Evolutionary conservation across 2,888 invertebrate genomes (phyloP), one percentile per base, ranked within the genome.

Genomic region (Calameuta idolon): DNA sequence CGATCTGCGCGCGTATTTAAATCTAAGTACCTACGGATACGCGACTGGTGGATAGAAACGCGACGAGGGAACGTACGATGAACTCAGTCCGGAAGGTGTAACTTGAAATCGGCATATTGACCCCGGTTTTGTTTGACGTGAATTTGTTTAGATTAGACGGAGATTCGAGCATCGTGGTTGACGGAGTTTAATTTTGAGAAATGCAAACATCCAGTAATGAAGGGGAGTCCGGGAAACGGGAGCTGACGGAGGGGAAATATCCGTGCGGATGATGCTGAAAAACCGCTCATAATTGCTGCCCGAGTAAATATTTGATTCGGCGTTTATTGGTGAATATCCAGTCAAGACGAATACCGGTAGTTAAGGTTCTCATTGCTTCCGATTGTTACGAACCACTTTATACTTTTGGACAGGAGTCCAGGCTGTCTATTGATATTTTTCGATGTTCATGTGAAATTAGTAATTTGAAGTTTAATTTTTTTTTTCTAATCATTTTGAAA

Each of bases 151-250:
- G 84, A 86, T 81, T 85, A 82, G 81, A 84, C 83, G 73, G 80
- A 80, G 84, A 85, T 34, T 40, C n/a, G 37, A 55, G n/a, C 40
- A 15, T 30, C 40, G n/a, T 40, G 55, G 55, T 55, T 55, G 55
- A 15, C 55, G 82, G 82, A 85, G 87, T 88, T 88, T 88, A 88
- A 88, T 88, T 88, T 88, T 88, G 88, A 87, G 88, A 85, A 87
- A 88, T 82, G 87, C 87, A 88, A 88, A 88, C 86, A 86, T 85
- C 83, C 82, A 80, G 86, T 85, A 88, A 88, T 88, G 87, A 88
- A 87, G 85, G 85, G 82, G 82, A 80, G 74, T 81, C 75, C 79
- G 15, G 81, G 80, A 82, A 86, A 84, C 82, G 82, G 82, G 81
- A 81, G 80, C 80, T 9, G 23, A 2, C 2, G 82, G 81, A 84